Evolutionary conservation across 1,140 invertebrate genomes (phyloP).

Genomic region (Proctacanthus coquilletti): DNA sequence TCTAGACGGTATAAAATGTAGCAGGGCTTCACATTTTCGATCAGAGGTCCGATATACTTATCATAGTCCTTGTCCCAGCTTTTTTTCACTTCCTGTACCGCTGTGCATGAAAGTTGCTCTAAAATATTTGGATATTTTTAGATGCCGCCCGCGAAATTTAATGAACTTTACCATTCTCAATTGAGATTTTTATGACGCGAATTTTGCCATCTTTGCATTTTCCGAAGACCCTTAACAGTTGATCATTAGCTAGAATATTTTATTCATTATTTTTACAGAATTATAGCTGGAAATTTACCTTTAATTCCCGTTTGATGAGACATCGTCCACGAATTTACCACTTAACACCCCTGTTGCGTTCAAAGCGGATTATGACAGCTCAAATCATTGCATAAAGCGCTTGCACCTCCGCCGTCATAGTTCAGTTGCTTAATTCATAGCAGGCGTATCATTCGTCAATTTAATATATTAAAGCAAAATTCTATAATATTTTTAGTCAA

Average conservation of each 20-base stretch:
- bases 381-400: too few species aligned
- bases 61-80: conserved; percentile 85
- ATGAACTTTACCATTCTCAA: conserved; percentile 58
- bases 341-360: too few species aligned
- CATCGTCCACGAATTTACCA: too few species aligned
- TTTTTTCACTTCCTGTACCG: conserved; percentile 46
- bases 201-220: conserved; percentile 67
- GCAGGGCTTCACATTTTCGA: conserved; percentile 80
- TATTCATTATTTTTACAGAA: background rate
- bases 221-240: conserved; percentile 62
- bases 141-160: conserved; percentile 7
- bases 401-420: too few species aligned
- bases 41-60: conserved; percentile 52
- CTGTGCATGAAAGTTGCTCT: conserved; percentile 64
- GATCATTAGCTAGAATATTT: conserved; percentile 57
- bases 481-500: too few species aligned
- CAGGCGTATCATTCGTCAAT: too few species aligned
- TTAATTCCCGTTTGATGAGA: conserved; percentile 67
- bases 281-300: conserved; percentile 31
- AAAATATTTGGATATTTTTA: conserved; percentile 19
- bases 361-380: too few species aligned
- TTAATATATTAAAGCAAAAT: too few species aligned
- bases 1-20: conserved; percentile 88
- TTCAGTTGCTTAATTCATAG: too few species aligned
- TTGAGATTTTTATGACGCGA: conserved; percentile 65